Evolutionary conservation across 2,113 vertebrate genomes (phyloP), one percentile per base, ranked within the genome.

Genomic region (Chaetura pelagica): DNA sequence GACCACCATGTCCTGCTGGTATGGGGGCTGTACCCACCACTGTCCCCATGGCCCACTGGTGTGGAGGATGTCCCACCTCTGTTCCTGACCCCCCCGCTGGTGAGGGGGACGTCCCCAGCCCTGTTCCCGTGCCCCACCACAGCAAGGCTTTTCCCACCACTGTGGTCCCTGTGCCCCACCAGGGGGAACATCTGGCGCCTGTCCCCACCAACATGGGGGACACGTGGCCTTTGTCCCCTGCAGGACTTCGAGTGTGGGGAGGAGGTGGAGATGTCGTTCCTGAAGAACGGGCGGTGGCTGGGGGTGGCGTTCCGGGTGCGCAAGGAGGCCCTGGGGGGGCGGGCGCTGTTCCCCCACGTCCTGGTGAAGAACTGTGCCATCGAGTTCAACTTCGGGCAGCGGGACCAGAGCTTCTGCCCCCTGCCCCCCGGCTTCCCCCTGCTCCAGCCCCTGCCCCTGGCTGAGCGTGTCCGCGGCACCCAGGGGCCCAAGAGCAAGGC

Each of bases 351-450:
- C 81, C 99, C 99, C 15, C 99, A 99, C 4, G 98, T 99, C 42
- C 94, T 99, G 81, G 98, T 99, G 78, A 99, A 99, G 94, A 99
- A 99, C 57, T 99, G 99, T 26, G 98, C 98, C 1, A 98, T 99
- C 5, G 99, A 99, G 84, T 99, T 99, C 97, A 99, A 99, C 96
- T 99, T 99, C 1, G 99, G 99, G 35, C 99, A 99, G 94, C 97
- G 97, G 30, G 87, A 81, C 4, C 98, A 98, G 54, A 97, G 99
- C 6, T 99, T 97, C 94, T 99, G 98, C 87, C 96, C 97, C 6
- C 87, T 98, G 5, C 98, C 98, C 2, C 98, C 99, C 3, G 99
- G 98, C 9, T 99, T 98, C 97, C 98, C 98, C 34, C 98, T 98
- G 97, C 98, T 99, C 90, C 98, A 99, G 76, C 96, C 98, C n/a